Base-by-base conservation (phyloP, 1,140 invertebrate genomes). In the Colletes latitarsis region DNA sequence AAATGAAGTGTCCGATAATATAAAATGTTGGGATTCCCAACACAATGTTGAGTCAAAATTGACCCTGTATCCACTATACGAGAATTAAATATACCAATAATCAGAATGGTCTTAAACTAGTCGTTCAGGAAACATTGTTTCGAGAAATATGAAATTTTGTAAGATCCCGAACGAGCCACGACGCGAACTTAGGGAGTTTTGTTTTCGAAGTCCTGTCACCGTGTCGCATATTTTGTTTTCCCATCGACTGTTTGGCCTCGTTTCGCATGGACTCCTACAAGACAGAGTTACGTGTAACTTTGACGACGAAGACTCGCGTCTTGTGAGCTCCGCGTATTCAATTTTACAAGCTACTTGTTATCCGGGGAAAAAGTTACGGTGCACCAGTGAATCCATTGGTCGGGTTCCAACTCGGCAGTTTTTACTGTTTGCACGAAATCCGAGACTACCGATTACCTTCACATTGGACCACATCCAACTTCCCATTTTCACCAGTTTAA, bases 381-480 rank as follows among this genome's bases (percentile, higher is more conserved):
- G 74, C 84, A 81, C 52, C 84, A 78, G 49, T 57, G 80, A 84
- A 80, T 84, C 83, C 81, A 89, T 89, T 89, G 88, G 88, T 89
- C 85, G 53, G 21, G 21, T 88, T 89, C 88, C 88, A 88, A 86
- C 82, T 88, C 77, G 77, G 71, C 67, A 64, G 81, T 83, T 88
- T 89, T 88, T 88, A 85, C 79, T 75, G 80, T 85, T 88, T 88
- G 73, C 75, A 80, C 79, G 77, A 89, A 89, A 82, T 82, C 79
- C 77, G 80, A 75, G 82, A 89, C 82, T 88, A 68, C 82, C 88
- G 88, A 89, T 89, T 89, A 89, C 84, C 88, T 86, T 88, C 81
- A 21, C 75, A 82, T 89, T 89, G 88, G 88, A 89, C 58, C 69
- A 77, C 74, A 80, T 89, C 88, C 88, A 89, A 89, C 84, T 88